phyloP scores from a whole-genome alignment of 2,888 invertebrate species.

The Dasysyrphus albostriatus region DNA sequence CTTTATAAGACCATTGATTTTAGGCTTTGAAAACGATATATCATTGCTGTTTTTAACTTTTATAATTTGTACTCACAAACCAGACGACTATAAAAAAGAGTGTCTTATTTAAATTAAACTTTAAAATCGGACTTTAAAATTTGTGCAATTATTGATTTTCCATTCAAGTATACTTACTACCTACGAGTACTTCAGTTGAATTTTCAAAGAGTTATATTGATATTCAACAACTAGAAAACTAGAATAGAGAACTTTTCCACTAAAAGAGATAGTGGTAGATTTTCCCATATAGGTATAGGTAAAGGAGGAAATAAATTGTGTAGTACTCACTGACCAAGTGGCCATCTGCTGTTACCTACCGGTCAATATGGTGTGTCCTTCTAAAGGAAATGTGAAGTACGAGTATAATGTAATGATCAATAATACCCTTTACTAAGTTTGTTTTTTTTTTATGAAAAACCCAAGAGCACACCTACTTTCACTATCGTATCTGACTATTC shows the following conservation, averaged over 20 bases:
- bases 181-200: too few relatives aligned
- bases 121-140: conserved; percentile 36
- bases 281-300: neutral
- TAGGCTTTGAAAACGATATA: too few relatives aligned
- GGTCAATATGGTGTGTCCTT: too few relatives aligned
- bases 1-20: too few relatives aligned
- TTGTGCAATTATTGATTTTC: conserved; percentile 61
- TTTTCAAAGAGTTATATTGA: too few relatives aligned
- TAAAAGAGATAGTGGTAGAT: too few relatives aligned
- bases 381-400: too few relatives aligned
- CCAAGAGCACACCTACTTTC: neutral
- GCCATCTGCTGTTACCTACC: conserved; percentile 37
- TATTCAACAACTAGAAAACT: too few relatives aligned
- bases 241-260: too few relatives aligned
- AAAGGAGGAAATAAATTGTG: neutral
- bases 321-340: conserved; percentile 30
- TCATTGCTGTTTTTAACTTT: too few relatives aligned
- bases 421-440: conserved; percentile 40
- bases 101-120: neutral
- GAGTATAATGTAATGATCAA: conserved; percentile 17
- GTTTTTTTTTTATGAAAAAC: conserved; percentile 36
- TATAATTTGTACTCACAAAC: too few relatives aligned
- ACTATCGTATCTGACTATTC: neutral
- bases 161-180: conserved; percentile 18
- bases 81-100: too few relatives aligned